These are phyloP conservation scores for Osmoderma eremita DNA, from an alignment of 2,888 invertebrate species.

Conservation along the genomic window DNA sequence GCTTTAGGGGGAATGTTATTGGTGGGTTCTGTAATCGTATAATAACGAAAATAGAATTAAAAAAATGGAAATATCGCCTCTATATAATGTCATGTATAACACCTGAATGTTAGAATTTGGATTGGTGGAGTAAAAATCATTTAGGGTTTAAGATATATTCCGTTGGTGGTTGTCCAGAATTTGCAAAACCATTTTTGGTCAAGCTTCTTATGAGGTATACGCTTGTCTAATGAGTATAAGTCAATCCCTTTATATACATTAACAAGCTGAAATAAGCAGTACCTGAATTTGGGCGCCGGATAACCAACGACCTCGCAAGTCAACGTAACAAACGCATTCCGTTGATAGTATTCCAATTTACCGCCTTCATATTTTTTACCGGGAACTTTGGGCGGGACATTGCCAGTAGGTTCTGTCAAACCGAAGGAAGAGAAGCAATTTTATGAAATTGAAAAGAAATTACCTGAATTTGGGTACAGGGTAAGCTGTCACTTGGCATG, in stretches of 20 bases:
- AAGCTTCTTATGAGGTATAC: not conserved
- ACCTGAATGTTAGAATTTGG: no score
- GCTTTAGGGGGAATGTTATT: constrained; percentile 73
- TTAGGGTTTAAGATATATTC: not conserved
- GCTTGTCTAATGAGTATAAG: no score
- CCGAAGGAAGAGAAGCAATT: constrained; percentile 57
- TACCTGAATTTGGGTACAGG: constrained; percentile 80
- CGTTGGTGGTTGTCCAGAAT: not conserved
- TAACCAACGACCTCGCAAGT: constrained; percentile 76
- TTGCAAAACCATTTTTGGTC: not conserved
- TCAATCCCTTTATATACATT: no score
- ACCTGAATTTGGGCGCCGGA: constrained; percentile 78
- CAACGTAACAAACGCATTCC: constrained; percentile 68
- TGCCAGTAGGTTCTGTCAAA: constrained; percentile 69
- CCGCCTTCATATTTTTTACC: constrained; percentile 67
- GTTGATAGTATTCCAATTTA: constrained; percentile 68
- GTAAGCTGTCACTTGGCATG: constrained; percentile 76
- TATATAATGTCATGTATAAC: not conserved
- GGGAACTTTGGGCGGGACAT: constrained; percentile 70
- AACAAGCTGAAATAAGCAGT: constrained; percentile 50
- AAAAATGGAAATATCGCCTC: not conserved
- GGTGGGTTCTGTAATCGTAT: constrained; percentile 68
- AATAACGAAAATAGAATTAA: not conserved
- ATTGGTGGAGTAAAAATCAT: not conserved
- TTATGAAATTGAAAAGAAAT: constrained; percentile 53